Evolutionary conservation across 2,888 invertebrate genomes (phyloP).

Genomic region (Baronia brevicornis): DNA sequence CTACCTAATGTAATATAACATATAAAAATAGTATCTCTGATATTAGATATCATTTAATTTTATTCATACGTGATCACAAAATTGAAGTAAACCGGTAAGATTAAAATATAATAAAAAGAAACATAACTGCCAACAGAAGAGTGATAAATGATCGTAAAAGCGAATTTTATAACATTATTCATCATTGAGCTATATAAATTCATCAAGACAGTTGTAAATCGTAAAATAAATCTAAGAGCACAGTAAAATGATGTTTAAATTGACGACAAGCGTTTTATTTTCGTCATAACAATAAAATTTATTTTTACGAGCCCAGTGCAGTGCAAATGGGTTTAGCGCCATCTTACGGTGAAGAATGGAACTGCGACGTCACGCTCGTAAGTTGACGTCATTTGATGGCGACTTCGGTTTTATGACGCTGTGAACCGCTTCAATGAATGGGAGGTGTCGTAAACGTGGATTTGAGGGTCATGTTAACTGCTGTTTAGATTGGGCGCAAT

Average conservation of each 20-base stretch:
- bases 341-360: conserved; percentile 42
- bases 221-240: conserved; percentile 75
- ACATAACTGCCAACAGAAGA: conserved; percentile 63
- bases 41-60: conserved; percentile 19
- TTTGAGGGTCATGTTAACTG: conserved; percentile 23
- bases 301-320: conserved; percentile 63
- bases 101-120: conserved; percentile 47
- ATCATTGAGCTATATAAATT: conserved; percentile 71
- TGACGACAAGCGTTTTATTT: conserved; percentile 76
- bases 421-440: conserved; percentile 51
- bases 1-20: no score
- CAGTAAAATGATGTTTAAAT: conserved; percentile 74
- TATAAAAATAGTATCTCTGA: conserved; percentile 12
- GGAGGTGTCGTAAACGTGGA: conserved; percentile 52
- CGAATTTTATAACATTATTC: conserved; percentile 70
- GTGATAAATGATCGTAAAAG: conserved; percentile 65
- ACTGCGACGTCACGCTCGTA: conserved; percentile 38
- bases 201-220: conserved; percentile 75
- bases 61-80: conserved; percentile 21
- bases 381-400: conserved; percentile 48
- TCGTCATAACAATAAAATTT: conserved; percentile 76
- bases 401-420: conserved; percentile 48
- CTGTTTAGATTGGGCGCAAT: no score
- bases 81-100: no score
- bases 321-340: conserved; percentile 48